Evolutionary conservation across 2,113 vertebrate genomes (phyloP).

Genomic region (Alces alces): DNA sequence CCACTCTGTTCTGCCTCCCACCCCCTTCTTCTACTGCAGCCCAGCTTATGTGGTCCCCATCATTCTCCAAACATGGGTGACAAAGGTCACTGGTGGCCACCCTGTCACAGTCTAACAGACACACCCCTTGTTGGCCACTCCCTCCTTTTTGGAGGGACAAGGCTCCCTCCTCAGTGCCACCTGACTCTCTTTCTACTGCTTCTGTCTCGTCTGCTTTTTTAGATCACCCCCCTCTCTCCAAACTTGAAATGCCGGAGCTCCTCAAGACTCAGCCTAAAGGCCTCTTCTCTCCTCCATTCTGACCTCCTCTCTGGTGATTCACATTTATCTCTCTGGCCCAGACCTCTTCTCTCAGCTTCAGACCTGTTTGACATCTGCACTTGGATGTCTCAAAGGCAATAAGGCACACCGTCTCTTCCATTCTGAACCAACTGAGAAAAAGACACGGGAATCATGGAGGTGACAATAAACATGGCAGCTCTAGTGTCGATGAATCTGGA

Average conservation of each 20-base stretch:
- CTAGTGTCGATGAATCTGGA: not conserved
- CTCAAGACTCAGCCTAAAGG: not conserved
- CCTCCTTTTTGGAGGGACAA: not conserved
- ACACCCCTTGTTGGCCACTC: not conserved
- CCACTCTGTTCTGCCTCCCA: not conserved
- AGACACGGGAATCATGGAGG: not conserved
- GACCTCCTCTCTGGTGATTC: not conserved
- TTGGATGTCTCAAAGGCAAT: not conserved
- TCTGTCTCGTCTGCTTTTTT: not conserved
- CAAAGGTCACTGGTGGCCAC: not conserved
- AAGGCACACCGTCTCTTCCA: not conserved
- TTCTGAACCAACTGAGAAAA: not conserved
- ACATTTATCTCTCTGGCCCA: not conserved
- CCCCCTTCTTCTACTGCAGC: not conserved
- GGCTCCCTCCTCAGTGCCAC: not conserved
- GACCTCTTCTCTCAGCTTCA: not conserved
- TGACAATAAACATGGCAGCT: not conserved
- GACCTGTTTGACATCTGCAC: not conserved
- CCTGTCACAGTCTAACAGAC: not conserved
- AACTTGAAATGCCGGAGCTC: not conserved
- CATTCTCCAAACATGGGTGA: not conserved
- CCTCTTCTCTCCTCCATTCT: not conserved
- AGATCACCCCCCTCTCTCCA: not conserved
- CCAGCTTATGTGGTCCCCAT: not conserved
- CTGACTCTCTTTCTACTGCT: not conserved